Evolutionary conservation across 2,888 invertebrate species (phyloP).

Genomic region (Malthinus seriepunctatus): DNA sequence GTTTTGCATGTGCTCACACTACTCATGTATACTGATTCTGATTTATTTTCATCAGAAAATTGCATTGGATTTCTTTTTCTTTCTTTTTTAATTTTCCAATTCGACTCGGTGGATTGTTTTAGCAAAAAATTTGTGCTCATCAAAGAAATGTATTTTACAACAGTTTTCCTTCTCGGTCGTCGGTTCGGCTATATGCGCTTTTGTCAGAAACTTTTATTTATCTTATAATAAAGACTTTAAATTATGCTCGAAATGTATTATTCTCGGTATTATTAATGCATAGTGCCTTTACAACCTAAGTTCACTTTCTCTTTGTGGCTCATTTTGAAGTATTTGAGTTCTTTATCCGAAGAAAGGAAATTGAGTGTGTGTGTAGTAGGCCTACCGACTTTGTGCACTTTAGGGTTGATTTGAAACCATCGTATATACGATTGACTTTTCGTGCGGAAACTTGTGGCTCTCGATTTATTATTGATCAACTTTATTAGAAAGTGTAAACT

Average conservation of each 20-base stretch:
- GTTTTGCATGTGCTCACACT: no score
- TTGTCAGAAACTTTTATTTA: slow-evolving; percentile 4
- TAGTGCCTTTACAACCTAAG: slow-evolving; percentile 14
- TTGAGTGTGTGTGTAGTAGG: slow-evolving; percentile 3
- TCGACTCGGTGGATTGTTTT: not conserved
- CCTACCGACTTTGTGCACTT: slow-evolving; percentile 23
- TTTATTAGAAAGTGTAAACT: no score
- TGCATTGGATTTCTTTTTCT: no score
- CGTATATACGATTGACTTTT: slow-evolving; percentile 17
- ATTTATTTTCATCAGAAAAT: no score
- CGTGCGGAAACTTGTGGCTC: slow-evolving; percentile 9
- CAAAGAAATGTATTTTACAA: not conserved
- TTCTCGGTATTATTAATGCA: slow-evolving; percentile 14
- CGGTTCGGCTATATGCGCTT: not conserved
- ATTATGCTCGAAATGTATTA: slow-evolving; percentile 7
- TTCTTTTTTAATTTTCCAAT: no score
- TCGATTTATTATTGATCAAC: slow-evolving; percentile 10
- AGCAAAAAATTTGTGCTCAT: not conserved
- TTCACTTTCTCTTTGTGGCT: slow-evolving; percentile 21
- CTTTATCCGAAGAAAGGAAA: slow-evolving; percentile 23
- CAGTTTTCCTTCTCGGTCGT: not conserved
- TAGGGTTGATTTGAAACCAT: slow-evolving; percentile 28
- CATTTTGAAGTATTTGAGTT: slow-evolving; percentile 18
- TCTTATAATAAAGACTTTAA: not conserved
- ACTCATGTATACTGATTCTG: no score